Conservation (phyloP, 30 jellyfish, hydroid and myxozoan genomes). For the Nemopilema nomurai region DNA sequence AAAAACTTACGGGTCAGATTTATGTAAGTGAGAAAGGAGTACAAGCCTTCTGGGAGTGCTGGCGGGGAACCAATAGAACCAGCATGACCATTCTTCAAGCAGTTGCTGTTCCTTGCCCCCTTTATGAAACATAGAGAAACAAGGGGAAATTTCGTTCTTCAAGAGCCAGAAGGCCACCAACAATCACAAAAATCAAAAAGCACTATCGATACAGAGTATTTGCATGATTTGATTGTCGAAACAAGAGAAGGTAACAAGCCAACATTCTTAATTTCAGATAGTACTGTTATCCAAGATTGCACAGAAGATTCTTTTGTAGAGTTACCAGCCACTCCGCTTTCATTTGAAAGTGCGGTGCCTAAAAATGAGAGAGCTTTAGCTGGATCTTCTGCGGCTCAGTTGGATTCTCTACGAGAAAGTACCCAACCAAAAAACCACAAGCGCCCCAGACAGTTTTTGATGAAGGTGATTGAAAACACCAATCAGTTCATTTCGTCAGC, state of each 20-base stretch:
- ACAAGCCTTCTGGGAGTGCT: conserved; percentile 27
- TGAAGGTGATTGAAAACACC: conserved; percentile 12
- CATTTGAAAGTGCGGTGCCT: conserved; percentile 2
- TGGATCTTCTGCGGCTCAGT: conserved; percentile 5
- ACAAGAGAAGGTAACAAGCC: background rate
- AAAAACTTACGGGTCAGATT: conserved; percentile 10
- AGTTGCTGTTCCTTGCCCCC: conserved; percentile 17
- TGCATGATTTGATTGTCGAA: background rate
- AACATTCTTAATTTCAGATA: background rate
- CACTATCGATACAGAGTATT: background rate
- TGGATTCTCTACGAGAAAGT: conserved; percentile 1
- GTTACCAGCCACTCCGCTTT: background rate
- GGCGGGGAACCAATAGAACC: conserved; percentile 29
- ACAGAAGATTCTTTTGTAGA: background rate
- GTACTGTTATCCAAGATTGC: background rate
- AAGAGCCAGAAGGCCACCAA: background rate
- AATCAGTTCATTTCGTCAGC: conserved; percentile 1
- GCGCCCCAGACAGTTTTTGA: conserved; percentile 7
- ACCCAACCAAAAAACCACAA: conserved; percentile 5
- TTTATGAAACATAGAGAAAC: conserved; percentile 24
- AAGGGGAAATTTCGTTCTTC: background rate
- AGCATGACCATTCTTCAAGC: conserved; percentile 16
- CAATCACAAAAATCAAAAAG: background rate
- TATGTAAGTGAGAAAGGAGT: conserved; percentile 13
- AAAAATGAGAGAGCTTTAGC: background rate